phyloP scores from a whole-genome alignment of 2,888 invertebrate genomes.

The Noctua fimbriata region DNA sequence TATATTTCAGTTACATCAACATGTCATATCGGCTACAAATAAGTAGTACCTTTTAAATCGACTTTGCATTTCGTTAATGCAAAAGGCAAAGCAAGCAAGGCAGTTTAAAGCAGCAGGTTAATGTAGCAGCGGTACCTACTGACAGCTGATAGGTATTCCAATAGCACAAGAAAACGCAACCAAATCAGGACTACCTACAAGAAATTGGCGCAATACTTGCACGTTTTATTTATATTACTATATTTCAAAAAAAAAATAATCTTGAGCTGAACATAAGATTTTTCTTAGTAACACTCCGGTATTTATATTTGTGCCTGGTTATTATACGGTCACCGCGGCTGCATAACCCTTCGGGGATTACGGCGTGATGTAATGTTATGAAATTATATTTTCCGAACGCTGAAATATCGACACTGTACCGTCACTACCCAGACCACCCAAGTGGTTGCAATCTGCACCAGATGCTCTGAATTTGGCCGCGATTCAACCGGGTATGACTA shows the following conservation, averaged over 20 bases:
- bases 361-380: not conserved
- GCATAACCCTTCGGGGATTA: too few relatives aligned
- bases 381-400: not conserved
- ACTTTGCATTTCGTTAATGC: not conserved
- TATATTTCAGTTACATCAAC: not conserved
- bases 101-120: not conserved
- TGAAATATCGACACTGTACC: not conserved
- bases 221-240: not conserved
- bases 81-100: too few relatives aligned
- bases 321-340: not conserved
- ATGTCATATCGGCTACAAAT: not conserved
- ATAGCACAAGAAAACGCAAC: not conserved
- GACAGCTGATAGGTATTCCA: not conserved
- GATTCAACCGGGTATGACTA: constrained; percentile 22
- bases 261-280: not conserved
- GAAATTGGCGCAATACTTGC: not conserved
- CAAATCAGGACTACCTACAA: not conserved
- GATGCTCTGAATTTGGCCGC: constrained; percentile 50
- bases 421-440: not conserved
- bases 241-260: too few relatives aligned
- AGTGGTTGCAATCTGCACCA: constrained; percentile 39
- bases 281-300: not conserved
- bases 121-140: not conserved
- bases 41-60: not conserved
- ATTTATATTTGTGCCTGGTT: not conserved